A percentile compares a stretch with the other conserved stretches of the same genome.
These are phyloP conservation scores for Dinocampus coccinellae DNA, from an alignment of 2,888 invertebrate genomes.

Conservation along the genomic window DNA sequence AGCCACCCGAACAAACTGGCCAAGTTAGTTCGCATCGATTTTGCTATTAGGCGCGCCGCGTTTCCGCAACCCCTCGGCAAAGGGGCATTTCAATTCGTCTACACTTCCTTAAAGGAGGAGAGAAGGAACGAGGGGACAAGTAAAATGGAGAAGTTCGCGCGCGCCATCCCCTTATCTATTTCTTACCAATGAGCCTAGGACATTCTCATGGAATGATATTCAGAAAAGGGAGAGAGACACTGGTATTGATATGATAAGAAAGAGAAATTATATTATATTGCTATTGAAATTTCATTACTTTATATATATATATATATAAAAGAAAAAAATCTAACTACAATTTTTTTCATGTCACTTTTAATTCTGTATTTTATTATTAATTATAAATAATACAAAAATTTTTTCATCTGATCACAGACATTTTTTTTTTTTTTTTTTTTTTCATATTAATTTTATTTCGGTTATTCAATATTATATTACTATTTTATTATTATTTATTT, in stretches of 20 bases:
- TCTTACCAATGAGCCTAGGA: background rate
- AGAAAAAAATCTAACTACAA: background rate
- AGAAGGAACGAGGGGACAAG: background rate
- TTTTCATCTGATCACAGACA: background rate
- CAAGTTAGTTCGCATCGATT: conserved; percentile 55
- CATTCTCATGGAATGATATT: background rate
- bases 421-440: no score
- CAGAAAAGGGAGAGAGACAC: background rate
- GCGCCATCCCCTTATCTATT: background rate
- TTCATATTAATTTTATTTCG: no score
- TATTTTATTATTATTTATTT: background rate
- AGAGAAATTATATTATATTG: conserved; percentile 12
- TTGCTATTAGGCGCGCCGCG: conserved; percentile 59
- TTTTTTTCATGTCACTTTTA: conserved; percentile 8
- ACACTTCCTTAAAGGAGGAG: conserved; percentile 34
- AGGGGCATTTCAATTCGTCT: conserved; percentile 48
- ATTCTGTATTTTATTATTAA: background rate
- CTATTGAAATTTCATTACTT: conserved; percentile 44
- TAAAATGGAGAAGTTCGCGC: background rate
- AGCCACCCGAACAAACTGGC: conserved; percentile 33
- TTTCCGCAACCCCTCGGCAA: conserved; percentile 42
- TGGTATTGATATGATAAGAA: conserved; percentile 41
- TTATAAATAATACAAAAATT: background rate
- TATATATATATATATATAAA: no score
- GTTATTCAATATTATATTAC: no score